Evolutionary conservation across 2,797 vertebrate species (phyloP), one percentile per base, ranked within the genome.

Genomic region (Antennarius maculatus): DNA sequence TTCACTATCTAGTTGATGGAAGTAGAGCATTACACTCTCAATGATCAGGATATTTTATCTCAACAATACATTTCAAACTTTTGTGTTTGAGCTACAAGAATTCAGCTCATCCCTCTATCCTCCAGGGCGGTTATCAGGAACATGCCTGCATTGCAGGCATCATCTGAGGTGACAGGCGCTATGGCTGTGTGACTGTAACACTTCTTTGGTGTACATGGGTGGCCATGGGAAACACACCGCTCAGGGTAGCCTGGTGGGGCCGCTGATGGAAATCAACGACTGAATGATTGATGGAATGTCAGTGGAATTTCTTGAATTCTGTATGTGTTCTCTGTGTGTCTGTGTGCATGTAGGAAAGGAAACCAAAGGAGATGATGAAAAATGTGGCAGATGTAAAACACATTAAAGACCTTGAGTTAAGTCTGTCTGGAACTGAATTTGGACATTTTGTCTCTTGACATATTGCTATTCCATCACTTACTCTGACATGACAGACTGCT

Each of bases 331-430:
- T n/a, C n/a, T 60, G 43, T n/a, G 54, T n/a, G 41, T 56, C 18
- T 55, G 54, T 61, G 27, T 43, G 29, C 47, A 53, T 51, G 71
- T 51, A 39, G 31, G 56, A 54, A 14, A 56, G 54, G 41, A 55
- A 61, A 66, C 56, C 8, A 56, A 53, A 65, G 48, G 60, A 73
- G 67, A 69, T 69, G 45, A 28, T 39, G 48, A 74, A 78, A 57
- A 58, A 18, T 41, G 55, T 27, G 6, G 23, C 76, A 85, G 66
- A 77, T 85, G 87, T 80, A 79, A 69, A 91, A 89, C 56, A 71
- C 58, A 83, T 89, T 39, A 42, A 72, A 59, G 42, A 72, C 63
- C 71, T 15, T 43, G 42, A 13, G 14, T 41, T 23, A 23, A 23
- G 63, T 15, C 61, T 67, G 45, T 54, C 54, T 63, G 55, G 51